phyloP scores from a whole-genome alignment of 2,888 invertebrate genomes.

The Drosophila limbata region DNA sequence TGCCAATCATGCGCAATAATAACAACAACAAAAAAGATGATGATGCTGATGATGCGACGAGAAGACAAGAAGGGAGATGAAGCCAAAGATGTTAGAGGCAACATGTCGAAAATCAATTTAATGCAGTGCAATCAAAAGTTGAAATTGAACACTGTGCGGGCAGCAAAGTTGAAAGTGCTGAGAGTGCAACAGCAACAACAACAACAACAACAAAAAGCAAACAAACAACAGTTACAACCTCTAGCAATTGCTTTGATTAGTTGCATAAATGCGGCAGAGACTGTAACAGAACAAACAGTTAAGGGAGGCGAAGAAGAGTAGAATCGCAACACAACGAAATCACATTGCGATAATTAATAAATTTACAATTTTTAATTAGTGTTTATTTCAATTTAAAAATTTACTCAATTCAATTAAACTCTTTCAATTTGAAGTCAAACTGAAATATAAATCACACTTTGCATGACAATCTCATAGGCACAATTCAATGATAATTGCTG shows the following conservation, averaged over 20 bases:
- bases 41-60: slow-evolving; percentile 36
- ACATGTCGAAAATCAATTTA: slow-evolving; percentile 77
- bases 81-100: slow-evolving; percentile 36
- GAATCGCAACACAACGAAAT: not conserved
- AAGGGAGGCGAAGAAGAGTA: not conserved
- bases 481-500: slow-evolving; percentile 5
- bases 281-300: slow-evolving; percentile 24
- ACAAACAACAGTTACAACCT: slow-evolving; percentile 24
- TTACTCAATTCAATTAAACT: not conserved
- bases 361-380: not conserved
- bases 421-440: not conserved
- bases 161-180: slow-evolving; percentile 57
- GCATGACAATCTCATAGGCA: not conserved
- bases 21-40: slow-evolving; percentile 49
- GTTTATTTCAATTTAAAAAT: not conserved
- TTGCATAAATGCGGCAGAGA: slow-evolving; percentile 44
- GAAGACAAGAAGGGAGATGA: slow-evolving; percentile 31
- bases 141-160: slow-evolving; percentile 62
- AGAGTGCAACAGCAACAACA: slow-evolving; percentile 34
- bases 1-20: slow-evolving; percentile 80
- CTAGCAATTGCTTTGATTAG: slow-evolving; percentile 49
- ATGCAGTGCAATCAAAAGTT: slow-evolving; percentile 78
- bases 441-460: not conserved
- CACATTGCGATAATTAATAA: not conserved
- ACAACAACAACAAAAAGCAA: slow-evolving; percentile 16